A percentile compares a stretch with the other conserved stretches of the same genome.
These are phyloP conservation scores for Maconellicoccus hirsutus DNA, from an alignment of 1,140 invertebrate genomes.

Conservation along the genomic window DNA sequence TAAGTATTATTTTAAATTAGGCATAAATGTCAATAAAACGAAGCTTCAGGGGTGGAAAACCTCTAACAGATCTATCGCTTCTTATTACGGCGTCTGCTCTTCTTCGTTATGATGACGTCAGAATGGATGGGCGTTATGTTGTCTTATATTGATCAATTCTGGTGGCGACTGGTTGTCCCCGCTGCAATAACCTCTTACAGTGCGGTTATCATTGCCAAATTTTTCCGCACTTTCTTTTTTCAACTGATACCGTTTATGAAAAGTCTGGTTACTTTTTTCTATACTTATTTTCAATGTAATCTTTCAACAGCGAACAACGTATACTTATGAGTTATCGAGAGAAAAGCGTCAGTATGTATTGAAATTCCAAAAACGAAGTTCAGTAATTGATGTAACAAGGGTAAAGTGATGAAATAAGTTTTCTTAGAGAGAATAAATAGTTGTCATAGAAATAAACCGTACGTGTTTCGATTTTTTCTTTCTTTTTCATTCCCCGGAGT, in stretches of 20 bases:
- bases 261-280: not conserved
- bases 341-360: not conserved
- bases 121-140: slow-evolving; percentile 17
- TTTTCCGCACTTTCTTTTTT: not conserved
- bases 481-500: too few relatives aligned
- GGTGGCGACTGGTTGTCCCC: slow-evolving; percentile 17
- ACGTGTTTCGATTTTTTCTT: too few relatives aligned
- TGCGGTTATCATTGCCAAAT: slow-evolving; percentile 20
- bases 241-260: not conserved
- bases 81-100: slow-evolving; percentile 14
- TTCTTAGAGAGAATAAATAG: too few relatives aligned
- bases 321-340: too few relatives aligned
- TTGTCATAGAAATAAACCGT: too few relatives aligned
- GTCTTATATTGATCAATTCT: slow-evolving; percentile 20
- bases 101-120: slow-evolving; percentile 16
- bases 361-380: not conserved
- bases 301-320: not conserved
- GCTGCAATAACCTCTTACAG: slow-evolving; percentile 12
- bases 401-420: too few relatives aligned
- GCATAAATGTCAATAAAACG: too few relatives aligned
- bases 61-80: slow-evolving; percentile 11
- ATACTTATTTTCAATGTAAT: not conserved
- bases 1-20: too few relatives aligned
- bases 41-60: not conserved
- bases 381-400: not conserved